Evolutionary conservation across 2,113 vertebrate species (phyloP).

Genomic region (Bufo gargarizans): DNA sequence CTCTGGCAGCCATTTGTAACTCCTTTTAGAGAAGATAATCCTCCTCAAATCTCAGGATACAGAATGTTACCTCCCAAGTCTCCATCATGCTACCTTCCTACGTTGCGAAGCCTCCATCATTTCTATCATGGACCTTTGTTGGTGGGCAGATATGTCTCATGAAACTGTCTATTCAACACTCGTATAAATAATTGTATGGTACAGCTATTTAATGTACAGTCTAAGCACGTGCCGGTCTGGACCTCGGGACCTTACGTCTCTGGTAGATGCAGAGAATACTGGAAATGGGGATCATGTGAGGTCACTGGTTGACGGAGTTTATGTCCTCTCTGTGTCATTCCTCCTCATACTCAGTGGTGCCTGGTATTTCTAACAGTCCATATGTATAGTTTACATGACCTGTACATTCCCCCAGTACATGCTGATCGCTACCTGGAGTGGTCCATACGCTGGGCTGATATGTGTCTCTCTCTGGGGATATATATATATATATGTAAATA

Average conservation of each 20-base stretch:
- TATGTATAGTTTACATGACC: not conserved
- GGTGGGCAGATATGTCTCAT: not conserved
- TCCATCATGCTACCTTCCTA: not conserved
- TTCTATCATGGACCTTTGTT: not conserved
- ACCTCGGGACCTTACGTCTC: not conserved
- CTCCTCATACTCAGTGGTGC: not conserved
- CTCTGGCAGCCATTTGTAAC: conserved; percentile 27
- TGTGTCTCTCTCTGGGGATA: not conserved
- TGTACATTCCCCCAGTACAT: not conserved
- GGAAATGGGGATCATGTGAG: not conserved
- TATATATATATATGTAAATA: conserved; percentile 39
- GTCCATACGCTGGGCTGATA: not conserved
- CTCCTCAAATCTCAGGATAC: not conserved
- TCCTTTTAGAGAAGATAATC: not conserved
- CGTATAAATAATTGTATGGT: not conserved
- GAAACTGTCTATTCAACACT: conserved; percentile 2
- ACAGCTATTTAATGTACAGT: conserved; percentile 20
- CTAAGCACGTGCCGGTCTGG: no score
- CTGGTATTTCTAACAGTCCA: not conserved
- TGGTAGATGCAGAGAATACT: not conserved
- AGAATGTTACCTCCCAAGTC: not conserved
- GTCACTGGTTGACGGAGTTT: not conserved
- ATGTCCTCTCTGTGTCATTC: not conserved
- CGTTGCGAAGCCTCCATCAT: not conserved
- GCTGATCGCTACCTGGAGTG: not conserved